phyloP scores from a whole-genome alignment of 2,888 invertebrate genomes.

The Eurytoma californica region DNA sequence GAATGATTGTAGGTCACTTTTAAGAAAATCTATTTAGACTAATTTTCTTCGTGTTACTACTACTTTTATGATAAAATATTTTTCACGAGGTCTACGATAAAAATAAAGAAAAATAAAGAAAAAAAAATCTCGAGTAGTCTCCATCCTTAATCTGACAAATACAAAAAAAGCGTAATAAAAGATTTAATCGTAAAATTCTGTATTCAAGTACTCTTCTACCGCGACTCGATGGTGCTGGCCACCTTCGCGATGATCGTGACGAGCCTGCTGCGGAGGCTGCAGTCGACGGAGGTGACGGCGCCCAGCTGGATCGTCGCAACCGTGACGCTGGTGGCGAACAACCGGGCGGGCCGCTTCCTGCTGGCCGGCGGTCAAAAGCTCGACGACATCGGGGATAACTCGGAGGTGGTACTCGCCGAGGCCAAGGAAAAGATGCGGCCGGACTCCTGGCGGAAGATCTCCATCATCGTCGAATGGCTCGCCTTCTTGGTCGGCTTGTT shows the following conservation, averaged over 20 bases:
- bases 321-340: constrained; percentile 62
- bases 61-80: too few relatives aligned
- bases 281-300: constrained; percentile 60
- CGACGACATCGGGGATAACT: constrained; percentile 4
- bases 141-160: too few relatives aligned
- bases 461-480: constrained; percentile 67
- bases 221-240: constrained; percentile 66
- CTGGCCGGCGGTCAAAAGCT: constrained; percentile 61
- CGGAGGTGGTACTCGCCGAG: not conserved
- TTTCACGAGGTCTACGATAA: too few relatives aligned
- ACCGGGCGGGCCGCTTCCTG: constrained; percentile 63
- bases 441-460: constrained; percentile 64
- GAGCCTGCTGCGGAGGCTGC: constrained; percentile 66
- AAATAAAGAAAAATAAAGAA: too few relatives aligned
- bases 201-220: constrained; percentile 67
- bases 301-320: constrained; percentile 65
- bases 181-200: too few relatives aligned
- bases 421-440: not conserved
- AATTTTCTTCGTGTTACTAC: too few relatives aligned
- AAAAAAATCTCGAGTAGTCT: too few relatives aligned
- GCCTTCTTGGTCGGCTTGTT: constrained; percentile 62
- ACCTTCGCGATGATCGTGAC: constrained; percentile 67
- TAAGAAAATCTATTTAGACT: too few relatives aligned
- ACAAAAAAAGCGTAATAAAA: too few relatives aligned
- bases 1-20: too few relatives aligned